Conservation (phyloP, 2,797 vertebrate genomes). For the Simalia tracyae region DNA sequence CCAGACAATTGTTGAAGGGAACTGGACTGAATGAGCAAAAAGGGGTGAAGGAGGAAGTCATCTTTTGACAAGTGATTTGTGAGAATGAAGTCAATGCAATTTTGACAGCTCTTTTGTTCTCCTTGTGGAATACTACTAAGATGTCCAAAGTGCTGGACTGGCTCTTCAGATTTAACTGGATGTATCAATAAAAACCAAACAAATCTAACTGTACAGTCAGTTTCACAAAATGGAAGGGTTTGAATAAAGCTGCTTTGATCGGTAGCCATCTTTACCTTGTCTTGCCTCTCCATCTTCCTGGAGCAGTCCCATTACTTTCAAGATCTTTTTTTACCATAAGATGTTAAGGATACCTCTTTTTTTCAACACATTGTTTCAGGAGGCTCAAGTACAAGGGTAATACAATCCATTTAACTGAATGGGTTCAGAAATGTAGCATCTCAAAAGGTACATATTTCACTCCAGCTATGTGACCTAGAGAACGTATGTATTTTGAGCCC, state of each 20-base stretch:
- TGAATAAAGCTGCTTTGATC: conserved; percentile 20
- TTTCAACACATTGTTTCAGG: not conserved
- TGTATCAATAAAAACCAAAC: conserved; percentile 25
- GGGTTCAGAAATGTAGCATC: not conserved
- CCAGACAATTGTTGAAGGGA: conserved; percentile 1
- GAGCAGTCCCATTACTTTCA: not conserved
- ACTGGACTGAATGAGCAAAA: not conserved
- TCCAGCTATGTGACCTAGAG: not conserved
- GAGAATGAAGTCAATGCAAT: conserved; percentile 23
- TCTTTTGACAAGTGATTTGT: not conserved
- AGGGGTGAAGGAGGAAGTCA: conserved; percentile 20
- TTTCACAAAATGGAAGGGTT: not conserved
- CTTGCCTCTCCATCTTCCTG: not conserved
- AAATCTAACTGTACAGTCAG: not conserved
- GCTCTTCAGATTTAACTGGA: conserved; percentile 17
- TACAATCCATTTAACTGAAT: not conserved
- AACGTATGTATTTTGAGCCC: not conserved
- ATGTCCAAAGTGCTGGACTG: conserved; percentile 17
- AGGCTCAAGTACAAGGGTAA: not conserved
- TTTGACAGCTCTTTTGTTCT: not conserved
- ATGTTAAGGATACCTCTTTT: not conserved
- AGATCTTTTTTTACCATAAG: not conserved
- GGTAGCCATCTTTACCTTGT: not conserved
- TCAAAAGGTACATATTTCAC: not conserved
- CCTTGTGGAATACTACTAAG: conserved; percentile 17